Percentiles rank a stretch among this genome's conserved stretches.
phyloP scores from a whole-genome alignment of 2,888 invertebrate genomes.

The Empis livida region DNA sequence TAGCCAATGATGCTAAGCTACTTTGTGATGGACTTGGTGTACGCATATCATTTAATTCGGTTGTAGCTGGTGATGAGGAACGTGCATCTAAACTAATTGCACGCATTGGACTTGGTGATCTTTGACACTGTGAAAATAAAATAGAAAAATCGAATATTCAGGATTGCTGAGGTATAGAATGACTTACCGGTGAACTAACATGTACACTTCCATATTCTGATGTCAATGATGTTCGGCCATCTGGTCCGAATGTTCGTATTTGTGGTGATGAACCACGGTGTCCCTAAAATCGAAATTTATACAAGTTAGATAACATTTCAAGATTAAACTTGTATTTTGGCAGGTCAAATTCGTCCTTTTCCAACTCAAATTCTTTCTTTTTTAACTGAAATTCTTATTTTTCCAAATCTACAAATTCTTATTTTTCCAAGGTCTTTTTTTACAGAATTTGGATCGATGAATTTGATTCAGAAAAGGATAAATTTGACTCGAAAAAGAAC shows the following conservation, averaged over 20 bases:
- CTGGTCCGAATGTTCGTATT: constrained; percentile 70
- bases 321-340: too few species aligned
- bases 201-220: constrained; percentile 23
- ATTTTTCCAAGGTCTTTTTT: too few species aligned
- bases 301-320: too few species aligned
- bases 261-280: constrained; percentile 75
- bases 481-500: too few species aligned
- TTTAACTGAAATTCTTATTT: too few species aligned
- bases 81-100: constrained; percentile 66
- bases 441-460: too few species aligned
- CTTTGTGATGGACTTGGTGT: constrained; percentile 58
- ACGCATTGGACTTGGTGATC: constrained; percentile 67
- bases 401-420: too few species aligned
- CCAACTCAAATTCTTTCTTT: too few species aligned
- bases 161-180: neutral
- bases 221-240: constrained; percentile 49
- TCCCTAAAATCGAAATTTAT: constrained; percentile 34
- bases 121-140: constrained; percentile 34
- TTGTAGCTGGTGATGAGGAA: constrained; percentile 42
- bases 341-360: too few species aligned
- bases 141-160: neutral
- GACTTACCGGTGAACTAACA: constrained; percentile 9
- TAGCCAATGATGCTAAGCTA: constrained; percentile 50
- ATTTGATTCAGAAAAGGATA: too few species aligned
- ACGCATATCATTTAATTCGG: constrained; percentile 35